Evolutionary conservation across 1,140 invertebrate species (phyloP).

Genomic region (Drosophila mayri): DNA sequence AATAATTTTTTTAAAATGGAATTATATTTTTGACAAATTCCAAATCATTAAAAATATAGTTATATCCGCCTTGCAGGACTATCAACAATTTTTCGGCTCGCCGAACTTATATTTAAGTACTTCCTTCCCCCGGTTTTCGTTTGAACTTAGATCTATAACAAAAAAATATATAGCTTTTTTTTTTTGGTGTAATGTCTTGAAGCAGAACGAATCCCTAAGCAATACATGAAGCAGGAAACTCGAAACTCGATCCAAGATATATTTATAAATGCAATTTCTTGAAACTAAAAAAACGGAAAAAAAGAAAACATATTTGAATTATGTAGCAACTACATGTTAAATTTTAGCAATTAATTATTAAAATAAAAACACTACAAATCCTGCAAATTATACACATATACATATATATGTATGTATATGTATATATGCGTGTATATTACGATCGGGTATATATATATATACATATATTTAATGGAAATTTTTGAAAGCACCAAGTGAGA

Average conservation of each 20-base stretch:
- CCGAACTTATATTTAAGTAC: slow-evolving; percentile 14
- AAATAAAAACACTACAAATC: slow-evolving; percentile 15
- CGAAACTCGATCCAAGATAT: slow-evolving; percentile 47
- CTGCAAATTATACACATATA: slow-evolving; percentile 33
- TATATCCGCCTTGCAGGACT: slow-evolving; percentile 4
- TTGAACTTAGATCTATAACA: slow-evolving; percentile 19
- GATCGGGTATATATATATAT: slow-evolving; percentile 15
- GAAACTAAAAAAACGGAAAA: slow-evolving; percentile 15
- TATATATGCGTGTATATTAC: slow-evolving; percentile 11
- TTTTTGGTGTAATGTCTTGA: slow-evolving; percentile 10
- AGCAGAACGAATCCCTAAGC: slow-evolving; percentile 38
- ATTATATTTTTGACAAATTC: background rate
- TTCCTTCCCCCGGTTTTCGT: slow-evolving; percentile 8
- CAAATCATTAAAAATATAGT: background rate
- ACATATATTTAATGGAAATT: slow-evolving; percentile 49
- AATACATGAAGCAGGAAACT: slow-evolving; percentile 39
- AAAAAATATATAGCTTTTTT: slow-evolving; percentile 8
- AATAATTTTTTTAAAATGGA: no score
- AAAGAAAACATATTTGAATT: slow-evolving; percentile 71
- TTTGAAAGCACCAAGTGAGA: slow-evolving; percentile 62
- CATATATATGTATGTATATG: slow-evolving; percentile 26
- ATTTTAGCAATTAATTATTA: slow-evolving; percentile 72
- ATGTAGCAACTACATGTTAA: slow-evolving; percentile 82
- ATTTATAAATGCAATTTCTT: slow-evolving; percentile 29
- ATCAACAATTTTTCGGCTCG: slow-evolving; percentile 10